Evolutionary conservation across 2,797 vertebrate species (phyloP).

Genomic region (Gallinago stenura): DNA sequence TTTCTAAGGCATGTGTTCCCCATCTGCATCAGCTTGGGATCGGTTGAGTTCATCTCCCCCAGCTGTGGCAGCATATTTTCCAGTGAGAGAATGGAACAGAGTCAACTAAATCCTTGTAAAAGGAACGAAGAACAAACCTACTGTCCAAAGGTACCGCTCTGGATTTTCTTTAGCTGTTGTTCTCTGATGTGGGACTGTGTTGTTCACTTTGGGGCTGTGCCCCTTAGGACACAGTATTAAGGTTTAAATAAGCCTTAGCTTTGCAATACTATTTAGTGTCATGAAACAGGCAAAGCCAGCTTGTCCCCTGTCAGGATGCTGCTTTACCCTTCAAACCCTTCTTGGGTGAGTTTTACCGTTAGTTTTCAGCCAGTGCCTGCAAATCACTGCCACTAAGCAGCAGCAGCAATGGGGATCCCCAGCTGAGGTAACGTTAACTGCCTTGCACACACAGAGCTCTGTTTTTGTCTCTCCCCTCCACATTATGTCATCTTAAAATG

Average conservation of each 20-base stretch:
- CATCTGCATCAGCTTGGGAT: neutral
- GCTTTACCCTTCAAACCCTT: neutral
- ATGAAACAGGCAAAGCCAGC: neutral
- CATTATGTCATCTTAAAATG: neutral
- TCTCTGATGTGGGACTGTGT: neutral
- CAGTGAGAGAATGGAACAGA: neutral
- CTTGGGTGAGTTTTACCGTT: neutral
- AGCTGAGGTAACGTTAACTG: accelerated
- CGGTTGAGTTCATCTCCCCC: neutral
- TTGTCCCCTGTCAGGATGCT: accelerated
- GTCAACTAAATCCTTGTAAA: neutral
- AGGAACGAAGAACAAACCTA: neutral
- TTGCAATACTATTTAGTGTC: neutral
- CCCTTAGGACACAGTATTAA: slow-evolving; percentile 7
- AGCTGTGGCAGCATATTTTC: neutral
- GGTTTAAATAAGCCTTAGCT: neutral
- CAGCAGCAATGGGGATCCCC: neutral
- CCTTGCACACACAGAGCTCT: neutral
- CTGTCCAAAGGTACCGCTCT: neutral
- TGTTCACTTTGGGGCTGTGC: slow-evolving; percentile 17
- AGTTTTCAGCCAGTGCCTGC: neutral
- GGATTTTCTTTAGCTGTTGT: neutral
- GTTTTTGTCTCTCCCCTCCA: neutral
- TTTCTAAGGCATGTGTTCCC: neutral
- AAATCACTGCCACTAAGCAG: neutral